Evolutionary conservation across 2,797 vertebrate species (phyloP).

Genomic region (Clarias pachynema): DNA sequence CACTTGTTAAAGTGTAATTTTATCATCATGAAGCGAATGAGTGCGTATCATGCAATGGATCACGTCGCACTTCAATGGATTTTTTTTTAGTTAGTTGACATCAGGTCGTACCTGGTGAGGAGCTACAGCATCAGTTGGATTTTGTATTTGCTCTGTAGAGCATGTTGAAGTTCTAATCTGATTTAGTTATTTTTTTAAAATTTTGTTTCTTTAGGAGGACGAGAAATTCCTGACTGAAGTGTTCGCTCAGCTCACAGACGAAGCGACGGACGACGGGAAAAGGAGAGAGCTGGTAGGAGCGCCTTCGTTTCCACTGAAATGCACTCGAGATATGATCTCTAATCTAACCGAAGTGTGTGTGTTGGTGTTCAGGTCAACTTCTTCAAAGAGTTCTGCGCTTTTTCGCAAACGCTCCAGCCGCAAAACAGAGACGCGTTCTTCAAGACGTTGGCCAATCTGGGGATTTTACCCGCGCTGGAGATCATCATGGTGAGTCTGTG

Average conservation of each 20-base stretch:
- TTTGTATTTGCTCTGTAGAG: too few relatives aligned
- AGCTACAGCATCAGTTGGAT: not conserved
- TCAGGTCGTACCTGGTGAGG: not conserved
- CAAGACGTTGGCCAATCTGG: constrained; percentile 83
- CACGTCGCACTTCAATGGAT: not conserved
- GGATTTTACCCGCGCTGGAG: constrained; percentile 85
- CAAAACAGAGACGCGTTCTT: constrained; percentile 85
- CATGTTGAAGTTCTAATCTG: not conserved
- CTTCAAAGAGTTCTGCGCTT: constrained; percentile 85
- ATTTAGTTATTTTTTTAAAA: not conserved
- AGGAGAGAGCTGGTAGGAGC: constrained; percentile 87
- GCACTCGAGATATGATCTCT: not conserved
- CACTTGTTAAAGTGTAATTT: not conserved
- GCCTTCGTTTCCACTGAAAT: not conserved
- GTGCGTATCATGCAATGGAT: not conserved
- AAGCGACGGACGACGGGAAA: constrained; percentile 94
- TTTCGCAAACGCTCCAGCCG: constrained; percentile 83
- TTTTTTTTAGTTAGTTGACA: too few relatives aligned
- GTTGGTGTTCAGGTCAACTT: constrained; percentile 77
- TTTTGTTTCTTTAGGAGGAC: constrained; percentile 81
- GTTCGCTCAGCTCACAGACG: constrained; percentile 98
- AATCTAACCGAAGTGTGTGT: not conserved
- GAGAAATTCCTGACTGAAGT: constrained; percentile 98
- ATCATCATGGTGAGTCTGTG: constrained; percentile 78
- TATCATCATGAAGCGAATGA: not conserved